These are phyloP conservation scores for Stenoptilia bipunctidactyla DNA, from an alignment of 2,888 invertebrate species.

Conservation along the genomic window DNA sequence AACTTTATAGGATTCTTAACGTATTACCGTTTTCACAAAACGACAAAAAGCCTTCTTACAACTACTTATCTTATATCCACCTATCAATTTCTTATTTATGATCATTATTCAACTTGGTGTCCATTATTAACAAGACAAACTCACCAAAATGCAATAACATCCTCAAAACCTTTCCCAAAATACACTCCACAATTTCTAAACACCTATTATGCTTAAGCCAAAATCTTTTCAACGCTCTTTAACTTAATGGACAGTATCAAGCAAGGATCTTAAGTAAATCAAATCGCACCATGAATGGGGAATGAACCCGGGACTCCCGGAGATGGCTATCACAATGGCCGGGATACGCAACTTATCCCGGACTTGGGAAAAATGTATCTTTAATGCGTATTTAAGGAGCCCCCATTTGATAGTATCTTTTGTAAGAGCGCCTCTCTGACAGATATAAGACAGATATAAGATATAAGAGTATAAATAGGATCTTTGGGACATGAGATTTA, in stretches of 20 bases:
- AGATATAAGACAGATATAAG: too few relatives aligned
- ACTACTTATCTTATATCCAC: too few relatives aligned
- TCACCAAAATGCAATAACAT: too few relatives aligned
- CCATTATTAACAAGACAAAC: too few relatives aligned
- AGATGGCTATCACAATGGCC: constrained; percentile 66
- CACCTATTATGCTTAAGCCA: not conserved
- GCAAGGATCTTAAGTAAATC: constrained; percentile 68
- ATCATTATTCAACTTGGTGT: too few relatives aligned
- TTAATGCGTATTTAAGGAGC: constrained; percentile 63
- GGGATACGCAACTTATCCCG: constrained; percentile 60
- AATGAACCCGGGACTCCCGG: constrained; percentile 56
- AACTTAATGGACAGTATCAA: constrained; percentile 65
- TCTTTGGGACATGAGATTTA: too few relatives aligned
- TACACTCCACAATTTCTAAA: not conserved
- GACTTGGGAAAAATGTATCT: constrained; percentile 58
- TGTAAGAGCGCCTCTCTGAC: not conserved
- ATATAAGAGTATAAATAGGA: too few relatives aligned
- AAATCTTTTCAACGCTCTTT: constrained; percentile 29
- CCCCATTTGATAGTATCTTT: constrained; percentile 51
- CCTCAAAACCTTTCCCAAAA: not conserved
- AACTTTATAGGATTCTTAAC: too few relatives aligned
- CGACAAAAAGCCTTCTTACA: too few relatives aligned
- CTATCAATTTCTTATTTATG: too few relatives aligned
- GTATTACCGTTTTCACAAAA: too few relatives aligned
- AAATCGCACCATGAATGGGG: constrained; percentile 68